A percentile compares a stretch with the other conserved stretches of the same genome.
These are phyloP conservation scores for Mormoops blainvillei DNA, from an alignment of 2,113 vertebrate species.

Conservation along the genomic window DNA sequence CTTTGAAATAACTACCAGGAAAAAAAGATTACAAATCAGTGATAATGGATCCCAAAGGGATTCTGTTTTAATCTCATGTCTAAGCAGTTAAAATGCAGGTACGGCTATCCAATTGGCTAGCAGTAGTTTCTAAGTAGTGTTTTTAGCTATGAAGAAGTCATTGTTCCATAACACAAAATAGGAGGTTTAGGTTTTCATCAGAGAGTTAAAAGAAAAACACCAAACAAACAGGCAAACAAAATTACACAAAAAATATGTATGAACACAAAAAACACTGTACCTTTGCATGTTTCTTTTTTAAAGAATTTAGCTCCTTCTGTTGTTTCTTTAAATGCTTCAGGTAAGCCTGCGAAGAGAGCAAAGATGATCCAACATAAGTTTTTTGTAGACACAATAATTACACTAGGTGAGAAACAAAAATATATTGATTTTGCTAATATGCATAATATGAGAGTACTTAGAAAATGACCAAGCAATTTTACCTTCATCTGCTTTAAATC, in stretches of 20 bases:
- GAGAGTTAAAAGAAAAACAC: neutral
- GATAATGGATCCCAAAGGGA: neutral
- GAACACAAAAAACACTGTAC: slow-evolving; percentile 73
- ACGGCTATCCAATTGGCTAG: neutral
- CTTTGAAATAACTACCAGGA: neutral
- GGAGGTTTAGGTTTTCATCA: neutral
- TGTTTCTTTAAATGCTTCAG: slow-evolving; percentile 97
- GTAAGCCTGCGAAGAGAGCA: slow-evolving; percentile 84
- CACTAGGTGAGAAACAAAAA: neutral
- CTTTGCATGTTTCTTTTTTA: slow-evolving; percentile 98
- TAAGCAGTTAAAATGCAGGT: neutral
- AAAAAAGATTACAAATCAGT: neutral
- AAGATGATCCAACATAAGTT: slow-evolving; percentile 43
- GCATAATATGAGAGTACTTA: neutral
- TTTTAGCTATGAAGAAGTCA: neutral
- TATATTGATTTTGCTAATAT: neutral
- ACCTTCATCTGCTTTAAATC: slow-evolving; percentile 99
- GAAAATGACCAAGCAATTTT: slow-evolving; percentile 50
- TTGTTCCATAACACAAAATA: neutral
- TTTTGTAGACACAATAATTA: neutral
- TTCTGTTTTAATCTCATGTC: neutral
- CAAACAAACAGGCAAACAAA: neutral
- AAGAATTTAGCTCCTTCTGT: slow-evolving; percentile 92
- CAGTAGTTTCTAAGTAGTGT: neutral
- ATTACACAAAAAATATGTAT: neutral